Percentiles rank a stretch among this genome's conserved stretches.
Evolutionary conservation across 2,888 invertebrate species (phyloP).

Genomic region (Orchesellides sinensis): DNA sequence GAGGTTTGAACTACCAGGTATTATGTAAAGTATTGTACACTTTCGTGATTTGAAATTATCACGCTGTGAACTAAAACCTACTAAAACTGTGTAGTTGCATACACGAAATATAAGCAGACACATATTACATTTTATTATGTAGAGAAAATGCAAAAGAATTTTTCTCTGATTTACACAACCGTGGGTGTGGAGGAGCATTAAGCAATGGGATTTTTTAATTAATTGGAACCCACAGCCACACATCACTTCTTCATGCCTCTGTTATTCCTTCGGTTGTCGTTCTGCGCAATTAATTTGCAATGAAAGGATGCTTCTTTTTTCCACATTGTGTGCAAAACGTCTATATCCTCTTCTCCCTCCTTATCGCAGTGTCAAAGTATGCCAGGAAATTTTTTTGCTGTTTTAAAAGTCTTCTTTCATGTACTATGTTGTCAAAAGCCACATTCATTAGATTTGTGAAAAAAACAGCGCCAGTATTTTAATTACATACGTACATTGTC

Average conservation of each 20-base stretch:
- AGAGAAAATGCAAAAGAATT: slow-evolving; percentile 5
- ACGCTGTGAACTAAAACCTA: neutral
- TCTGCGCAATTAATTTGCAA: slow-evolving; percentile 41
- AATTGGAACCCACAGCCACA: slow-evolving; percentile 23
- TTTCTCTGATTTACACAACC: neutral
- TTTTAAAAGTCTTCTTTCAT: no score
- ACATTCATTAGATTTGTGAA: neutral
- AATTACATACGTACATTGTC: slow-evolving; percentile 13
- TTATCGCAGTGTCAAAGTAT: neutral
- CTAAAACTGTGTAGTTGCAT: neutral
- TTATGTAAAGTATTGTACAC: neutral
- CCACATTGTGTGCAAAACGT: neutral
- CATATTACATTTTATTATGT: neutral
- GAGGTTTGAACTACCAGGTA: neutral
- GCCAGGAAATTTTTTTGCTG: no score
- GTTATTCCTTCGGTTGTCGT: slow-evolving; percentile 4
- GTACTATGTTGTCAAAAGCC: neutral
- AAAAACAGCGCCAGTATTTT: slow-evolving; percentile 3
- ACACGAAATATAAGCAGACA: neutral
- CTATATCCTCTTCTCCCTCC: neutral
- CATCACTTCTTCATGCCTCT: neutral
- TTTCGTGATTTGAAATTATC: neutral
- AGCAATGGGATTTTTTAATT: slow-evolving; percentile 23
- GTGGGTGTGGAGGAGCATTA: neutral
- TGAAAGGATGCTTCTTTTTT: neutral